A percentile compares a stretch with the other conserved stretches of the same genome.
Conservation (phyloP, 1,140 invertebrate species). For the Armadillidium nasatum region DNA sequence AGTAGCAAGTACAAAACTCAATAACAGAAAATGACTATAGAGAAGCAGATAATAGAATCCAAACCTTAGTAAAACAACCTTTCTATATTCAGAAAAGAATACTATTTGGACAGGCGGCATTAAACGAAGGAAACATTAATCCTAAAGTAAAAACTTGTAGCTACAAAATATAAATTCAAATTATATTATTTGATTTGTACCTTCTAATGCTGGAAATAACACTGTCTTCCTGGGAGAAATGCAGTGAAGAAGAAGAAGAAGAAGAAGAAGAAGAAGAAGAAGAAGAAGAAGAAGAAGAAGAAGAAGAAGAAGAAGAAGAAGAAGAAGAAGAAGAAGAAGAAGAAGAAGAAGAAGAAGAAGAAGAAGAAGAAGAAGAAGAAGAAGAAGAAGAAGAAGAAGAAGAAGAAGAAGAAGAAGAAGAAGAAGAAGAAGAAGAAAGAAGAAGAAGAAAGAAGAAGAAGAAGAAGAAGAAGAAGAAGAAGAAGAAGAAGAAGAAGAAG, state of each 20-base stretch:
- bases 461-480: neutral
- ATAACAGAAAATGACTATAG: too few relatives aligned
- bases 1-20: too few relatives aligned
- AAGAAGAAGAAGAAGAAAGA: neutral
- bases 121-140: too few relatives aligned
- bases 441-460: neutral
- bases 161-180: too few relatives aligned
- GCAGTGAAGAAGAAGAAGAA: slow-evolving; percentile 4
- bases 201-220: too few relatives aligned
- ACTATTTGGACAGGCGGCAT: too few relatives aligned
- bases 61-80: too few relatives aligned
- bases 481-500: neutral
- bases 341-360: neutral
- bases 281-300: slow-evolving; percentile 9
- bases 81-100: too few relatives aligned
- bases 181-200: too few relatives aligned
- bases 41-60: too few relatives aligned
- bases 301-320: slow-evolving; percentile 3
- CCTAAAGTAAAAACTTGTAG: too few relatives aligned
- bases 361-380: neutral
- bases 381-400: neutral
- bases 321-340: slow-evolving; percentile 4
- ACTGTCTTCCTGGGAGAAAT: too few relatives aligned
- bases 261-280: slow-evolving; percentile 1
- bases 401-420: neutral